A percentile compares a stretch with the other conserved stretches of the same genome.
Conservation (phyloP, 2,888 invertebrate species). For the Dilophus febrilis region DNA sequence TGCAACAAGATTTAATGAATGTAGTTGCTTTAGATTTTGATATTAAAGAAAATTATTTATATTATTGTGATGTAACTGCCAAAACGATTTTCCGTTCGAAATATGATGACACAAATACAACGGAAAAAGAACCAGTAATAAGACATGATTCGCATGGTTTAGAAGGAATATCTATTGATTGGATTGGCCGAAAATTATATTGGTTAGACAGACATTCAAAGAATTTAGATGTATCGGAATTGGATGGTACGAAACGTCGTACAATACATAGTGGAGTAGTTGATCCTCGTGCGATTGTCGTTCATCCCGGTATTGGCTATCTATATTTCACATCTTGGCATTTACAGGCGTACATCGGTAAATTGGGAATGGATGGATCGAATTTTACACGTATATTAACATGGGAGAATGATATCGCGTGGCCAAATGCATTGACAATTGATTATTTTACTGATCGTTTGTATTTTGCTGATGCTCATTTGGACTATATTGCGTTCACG, state of each 20-base stretch:
- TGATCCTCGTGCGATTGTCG: slow-evolving; percentile 86
- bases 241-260: slow-evolving; percentile 81
- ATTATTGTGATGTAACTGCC: slow-evolving; percentile 91
- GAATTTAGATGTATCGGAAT: slow-evolving; percentile 85
- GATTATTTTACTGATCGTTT: slow-evolving; percentile 91
- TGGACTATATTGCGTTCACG: slow-evolving; percentile 91
- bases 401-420: slow-evolving; percentile 88
- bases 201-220: slow-evolving; percentile 93
- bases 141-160: slow-evolving; percentile 87
- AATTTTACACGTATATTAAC: slow-evolving; percentile 76
- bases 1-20: slow-evolving; percentile 90
- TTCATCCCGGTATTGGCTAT: slow-evolving; percentile 86
- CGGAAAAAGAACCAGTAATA: slow-evolving; percentile 65
- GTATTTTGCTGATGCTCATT: slow-evolving; percentile 96
- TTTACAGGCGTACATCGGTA: slow-evolving; percentile 86
- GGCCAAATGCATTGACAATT: slow-evolving; percentile 95
- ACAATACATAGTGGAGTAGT: slow-evolving; percentile 77
- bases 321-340: slow-evolving; percentile 96
- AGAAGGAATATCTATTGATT: slow-evolving; percentile 95
- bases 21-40: slow-evolving; percentile 95
- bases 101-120: slow-evolving; percentile 33
- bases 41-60: slow-evolving; percentile 64
- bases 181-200: slow-evolving; percentile 90
- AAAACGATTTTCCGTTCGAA: slow-evolving; percentile 79
- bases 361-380: slow-evolving; percentile 93